Evolutionary conservation across 2,113 vertebrate genomes (phyloP).

Genomic region (Romanogobio albipinnatus): DNA sequence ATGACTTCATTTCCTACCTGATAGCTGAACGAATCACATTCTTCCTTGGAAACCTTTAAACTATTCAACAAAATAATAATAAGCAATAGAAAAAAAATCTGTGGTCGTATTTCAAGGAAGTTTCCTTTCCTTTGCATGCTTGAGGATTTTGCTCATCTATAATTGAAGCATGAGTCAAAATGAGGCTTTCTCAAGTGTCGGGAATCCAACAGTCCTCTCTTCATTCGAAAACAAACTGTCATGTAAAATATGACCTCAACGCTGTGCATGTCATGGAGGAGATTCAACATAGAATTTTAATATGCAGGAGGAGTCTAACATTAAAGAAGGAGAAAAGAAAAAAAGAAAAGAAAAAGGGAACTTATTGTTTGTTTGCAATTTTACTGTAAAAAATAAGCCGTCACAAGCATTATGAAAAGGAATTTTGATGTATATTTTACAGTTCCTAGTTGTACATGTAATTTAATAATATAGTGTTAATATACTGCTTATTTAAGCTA

Average conservation of each 20-base stretch:
- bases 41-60: neutral
- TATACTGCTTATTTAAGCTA: neutral
- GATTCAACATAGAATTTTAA: neutral
- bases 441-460: neutral
- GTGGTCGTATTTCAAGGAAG: neutral
- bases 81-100: neutral
- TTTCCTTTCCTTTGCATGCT: neutral
- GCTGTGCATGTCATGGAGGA: neutral
- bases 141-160: conserved; percentile 39
- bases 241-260: conserved; percentile 18
- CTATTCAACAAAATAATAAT: conserved; percentile 17
- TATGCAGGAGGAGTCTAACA: neutral
- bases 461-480: neutral
- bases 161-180: conserved; percentile 31
- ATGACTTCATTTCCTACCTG: neutral
- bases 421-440: neutral
- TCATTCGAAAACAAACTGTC: conserved; percentile 13
- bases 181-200: neutral
- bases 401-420: neutral
- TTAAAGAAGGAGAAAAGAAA: neutral
- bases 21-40: neutral
- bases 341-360: neutral
- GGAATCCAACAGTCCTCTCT: neutral
- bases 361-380: neutral
- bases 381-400: neutral